A percentile compares a stretch with the other conserved stretches of the same genome.
These are phyloP conservation scores for Pelosia muscerda DNA, from an alignment of 2,888 invertebrate genomes.

Conservation along the genomic window DNA sequence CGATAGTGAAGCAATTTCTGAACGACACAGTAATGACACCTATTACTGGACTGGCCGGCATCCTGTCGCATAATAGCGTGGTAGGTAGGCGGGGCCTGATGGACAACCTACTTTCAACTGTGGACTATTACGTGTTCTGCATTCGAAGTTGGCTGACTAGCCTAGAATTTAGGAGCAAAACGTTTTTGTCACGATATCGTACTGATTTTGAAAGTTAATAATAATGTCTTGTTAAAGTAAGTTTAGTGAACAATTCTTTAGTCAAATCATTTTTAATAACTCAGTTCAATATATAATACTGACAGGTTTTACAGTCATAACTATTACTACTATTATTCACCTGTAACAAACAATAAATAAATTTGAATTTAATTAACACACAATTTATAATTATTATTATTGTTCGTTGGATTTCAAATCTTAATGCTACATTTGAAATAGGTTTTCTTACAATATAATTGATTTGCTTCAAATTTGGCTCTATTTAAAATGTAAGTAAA, in stretches of 20 bases:
- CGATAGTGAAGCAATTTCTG: constrained; percentile 86
- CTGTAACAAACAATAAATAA: too few species aligned
- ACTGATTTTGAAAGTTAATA: neutral
- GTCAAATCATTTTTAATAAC: neutral
- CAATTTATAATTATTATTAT: too few species aligned
- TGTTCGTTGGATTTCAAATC: too few species aligned
- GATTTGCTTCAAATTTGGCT: too few species aligned
- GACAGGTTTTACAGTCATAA: neutral
- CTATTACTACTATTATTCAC: too few species aligned
- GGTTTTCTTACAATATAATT: too few species aligned
- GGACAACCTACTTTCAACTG: constrained; percentile 75
- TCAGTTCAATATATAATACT: neutral
- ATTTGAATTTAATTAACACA: too few species aligned
- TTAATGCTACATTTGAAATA: too few species aligned
- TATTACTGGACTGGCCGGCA: constrained; percentile 76
- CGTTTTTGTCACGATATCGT: constrained; percentile 14
- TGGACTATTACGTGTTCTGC: constrained; percentile 37
- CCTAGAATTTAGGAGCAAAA: constrained; percentile 18
- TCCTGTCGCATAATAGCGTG: constrained; percentile 80
- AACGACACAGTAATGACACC: constrained; percentile 85
- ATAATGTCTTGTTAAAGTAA: neutral
- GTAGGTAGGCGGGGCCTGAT: constrained; percentile 56
- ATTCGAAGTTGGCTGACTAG: constrained; percentile 21
- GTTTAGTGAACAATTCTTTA: neutral
- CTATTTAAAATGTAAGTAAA: too few species aligned